These are phyloP conservation scores for Agrotis segetum DNA, from an alignment of 2,888 invertebrate genomes.

Conservation along the genomic window DNA sequence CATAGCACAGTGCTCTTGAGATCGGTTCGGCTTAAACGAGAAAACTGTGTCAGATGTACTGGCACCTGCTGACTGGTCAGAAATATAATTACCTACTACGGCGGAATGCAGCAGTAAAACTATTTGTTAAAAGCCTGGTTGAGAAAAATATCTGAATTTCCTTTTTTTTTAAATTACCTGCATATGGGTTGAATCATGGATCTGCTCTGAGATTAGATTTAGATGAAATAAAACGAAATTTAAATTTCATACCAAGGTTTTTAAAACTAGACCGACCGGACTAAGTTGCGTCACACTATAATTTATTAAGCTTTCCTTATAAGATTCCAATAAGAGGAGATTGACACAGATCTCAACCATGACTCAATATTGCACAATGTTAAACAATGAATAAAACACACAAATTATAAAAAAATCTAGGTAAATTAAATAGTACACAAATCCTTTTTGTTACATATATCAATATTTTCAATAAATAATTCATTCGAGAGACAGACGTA, in stretches of 20 bases:
- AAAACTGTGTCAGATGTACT: too few relatives aligned
- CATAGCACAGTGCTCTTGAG: too few relatives aligned
- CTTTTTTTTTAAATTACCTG: too few relatives aligned
- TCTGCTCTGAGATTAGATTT: too few relatives aligned
- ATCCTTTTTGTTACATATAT: slow-evolving; percentile 39
- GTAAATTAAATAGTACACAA: slow-evolving; percentile 5
- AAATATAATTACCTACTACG: too few relatives aligned
- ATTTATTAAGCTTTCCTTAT: slow-evolving; percentile 10
- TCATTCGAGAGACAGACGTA: slow-evolving; percentile 59
- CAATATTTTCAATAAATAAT: slow-evolving; percentile 59
- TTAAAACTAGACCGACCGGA: slow-evolving; percentile 26
- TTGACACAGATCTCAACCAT: slow-evolving; percentile 16
- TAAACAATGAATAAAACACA: slow-evolving; percentile 20
- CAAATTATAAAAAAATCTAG: too few relatives aligned
- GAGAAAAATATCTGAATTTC: too few relatives aligned
- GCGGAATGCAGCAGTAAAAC: too few relatives aligned
- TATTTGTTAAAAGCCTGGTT: too few relatives aligned
- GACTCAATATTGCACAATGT: slow-evolving; percentile 49
- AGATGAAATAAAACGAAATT: neutral
- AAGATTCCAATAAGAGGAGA: neutral
- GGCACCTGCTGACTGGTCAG: too few relatives aligned
- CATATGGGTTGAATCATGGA: too few relatives aligned
- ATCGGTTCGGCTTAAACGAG: too few relatives aligned
- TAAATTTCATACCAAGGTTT: neutral
- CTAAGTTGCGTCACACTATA: neutral